Evolutionary conservation across 1,140 invertebrate species (phyloP), one percentile per base, ranked within the genome.

Genomic region (Cherax quadricarinatus): DNA sequence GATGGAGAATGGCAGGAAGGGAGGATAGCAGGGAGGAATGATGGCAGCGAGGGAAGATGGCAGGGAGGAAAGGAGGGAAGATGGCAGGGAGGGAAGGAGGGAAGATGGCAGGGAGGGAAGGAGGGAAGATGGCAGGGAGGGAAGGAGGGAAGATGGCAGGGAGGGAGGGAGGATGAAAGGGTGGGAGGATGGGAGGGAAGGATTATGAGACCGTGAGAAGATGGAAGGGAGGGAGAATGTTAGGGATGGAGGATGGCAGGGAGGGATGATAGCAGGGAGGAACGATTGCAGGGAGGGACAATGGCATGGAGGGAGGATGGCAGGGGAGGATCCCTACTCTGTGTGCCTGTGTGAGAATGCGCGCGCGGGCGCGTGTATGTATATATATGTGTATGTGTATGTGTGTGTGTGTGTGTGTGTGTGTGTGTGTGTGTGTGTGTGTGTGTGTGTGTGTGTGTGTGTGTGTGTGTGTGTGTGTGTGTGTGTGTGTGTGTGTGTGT

Each of bases 361-460:
- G 66, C n/a, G 66, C n/a, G 30, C 30, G 30, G 30, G 30, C 2
- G 30, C 30, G 30, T 41, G 30, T 41, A 2, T 41, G 30, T 41
- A n/a, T 70, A n/a, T 70, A n/a, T n/a, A n/a, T 70, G n/a, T 70
- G 66, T 70, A n/a, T 70, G 66, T 70, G 66, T 70, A n/a, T 70
- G 66, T 70, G 66, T 70, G 66, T 70, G 66, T 70, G 66, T 70
- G 66, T 70, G 66, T 70, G 66, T 70, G 66, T 70, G 66, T 70
- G 66, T 70, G 66, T 70, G 66, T 70, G 66, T 70, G 66, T 70
- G 66, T 70, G 66, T 70, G 66, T 70, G 66, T 70, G 66, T 70
- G 66, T 70, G n/a, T 70, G 66, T 70, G 66, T 70, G 66, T 70
- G 66, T 70, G 66, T 70, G 66, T 14, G n/a, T 70, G 66, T 70